Conservation (phyloP, 2,113 vertebrate species). For the Ochotona princeps region DNA sequence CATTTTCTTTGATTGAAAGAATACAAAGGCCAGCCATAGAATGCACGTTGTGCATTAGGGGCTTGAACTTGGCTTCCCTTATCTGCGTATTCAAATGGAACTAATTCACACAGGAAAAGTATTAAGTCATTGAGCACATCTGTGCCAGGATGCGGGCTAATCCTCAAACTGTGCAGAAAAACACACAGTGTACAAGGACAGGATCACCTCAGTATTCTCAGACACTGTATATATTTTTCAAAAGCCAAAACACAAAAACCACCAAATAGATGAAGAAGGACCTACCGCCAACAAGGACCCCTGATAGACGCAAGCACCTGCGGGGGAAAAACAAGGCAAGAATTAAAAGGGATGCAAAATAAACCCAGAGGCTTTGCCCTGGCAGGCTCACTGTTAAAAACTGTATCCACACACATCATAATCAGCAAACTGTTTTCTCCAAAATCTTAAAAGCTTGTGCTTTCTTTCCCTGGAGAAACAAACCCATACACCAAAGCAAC, state of each 20-base stretch:
- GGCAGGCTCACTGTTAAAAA: background rate
- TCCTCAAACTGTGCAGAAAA: constrained; percentile 58
- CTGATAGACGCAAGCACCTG: constrained; percentile 93
- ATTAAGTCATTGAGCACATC: constrained; percentile 59
- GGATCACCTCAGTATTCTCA: constrained; percentile 50
- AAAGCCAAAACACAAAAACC: constrained; percentile 56
- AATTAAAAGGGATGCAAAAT: constrained; percentile 62
- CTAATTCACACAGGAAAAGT: constrained; percentile 67
- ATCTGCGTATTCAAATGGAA: constrained; percentile 61
- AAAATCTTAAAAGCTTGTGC: constrained; percentile 36
- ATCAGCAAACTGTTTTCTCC: background rate
- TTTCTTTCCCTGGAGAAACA: constrained; percentile 27
- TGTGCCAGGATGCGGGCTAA: constrained; percentile 43
- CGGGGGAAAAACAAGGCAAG: constrained; percentile 61
- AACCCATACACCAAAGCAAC: constrained; percentile 9
- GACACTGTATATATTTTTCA: background rate
- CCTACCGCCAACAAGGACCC: constrained; percentile 92
- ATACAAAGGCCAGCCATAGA: constrained; percentile 37
- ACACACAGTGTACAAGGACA: constrained; percentile 58
- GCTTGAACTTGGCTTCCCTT: constrained; percentile 35
- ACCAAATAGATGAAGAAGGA: constrained; percentile 72
- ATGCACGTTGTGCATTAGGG: background rate
- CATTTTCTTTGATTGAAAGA: constrained; percentile 72
- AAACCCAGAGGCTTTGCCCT: background rate
- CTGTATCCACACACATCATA: background rate